A percentile compares a stretch with the other conserved stretches of the same genome.
phyloP scores from a whole-genome alignment of 2,113 vertebrate species.

The Naja naja region DNA sequence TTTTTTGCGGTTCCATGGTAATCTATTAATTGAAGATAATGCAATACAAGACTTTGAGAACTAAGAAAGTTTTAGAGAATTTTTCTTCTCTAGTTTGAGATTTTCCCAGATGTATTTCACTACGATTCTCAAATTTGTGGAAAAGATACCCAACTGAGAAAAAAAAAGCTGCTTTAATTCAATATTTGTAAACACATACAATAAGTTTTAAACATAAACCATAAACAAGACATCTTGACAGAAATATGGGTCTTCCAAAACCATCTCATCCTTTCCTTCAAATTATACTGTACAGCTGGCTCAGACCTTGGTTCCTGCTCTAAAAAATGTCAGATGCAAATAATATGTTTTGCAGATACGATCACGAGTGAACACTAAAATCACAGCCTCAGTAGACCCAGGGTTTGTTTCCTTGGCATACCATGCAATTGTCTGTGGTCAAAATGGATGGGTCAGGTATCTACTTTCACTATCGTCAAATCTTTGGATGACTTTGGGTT shows the following conservation, averaged over 20 bases:
- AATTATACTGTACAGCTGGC: not conserved
- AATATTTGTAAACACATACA: not conserved
- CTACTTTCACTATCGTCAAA: not conserved
- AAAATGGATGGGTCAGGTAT: not conserved
- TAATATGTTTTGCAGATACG: not conserved
- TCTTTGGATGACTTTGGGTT: not conserved
- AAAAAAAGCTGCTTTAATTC: not conserved
- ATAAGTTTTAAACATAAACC: not conserved
- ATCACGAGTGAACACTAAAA: not conserved
- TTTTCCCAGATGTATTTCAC: not conserved
- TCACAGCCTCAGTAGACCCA: not conserved
- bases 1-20: not conserved
- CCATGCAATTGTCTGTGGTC: no score
- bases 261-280: not conserved
- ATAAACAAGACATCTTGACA: not conserved
- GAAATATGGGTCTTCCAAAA: not conserved
- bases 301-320: slow-evolving; percentile 19
- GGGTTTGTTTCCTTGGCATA: not conserved
- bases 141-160: not conserved
- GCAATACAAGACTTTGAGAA: slow-evolving; percentile 24
- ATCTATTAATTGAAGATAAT: not conserved
- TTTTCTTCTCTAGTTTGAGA: not conserved
- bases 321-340: slow-evolving; percentile 14
- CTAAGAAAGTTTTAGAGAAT: slow-evolving; percentile 5
- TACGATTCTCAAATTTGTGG: not conserved